Conservation (phyloP, 2,113 vertebrate species). For the Nestor notabilis region DNA sequence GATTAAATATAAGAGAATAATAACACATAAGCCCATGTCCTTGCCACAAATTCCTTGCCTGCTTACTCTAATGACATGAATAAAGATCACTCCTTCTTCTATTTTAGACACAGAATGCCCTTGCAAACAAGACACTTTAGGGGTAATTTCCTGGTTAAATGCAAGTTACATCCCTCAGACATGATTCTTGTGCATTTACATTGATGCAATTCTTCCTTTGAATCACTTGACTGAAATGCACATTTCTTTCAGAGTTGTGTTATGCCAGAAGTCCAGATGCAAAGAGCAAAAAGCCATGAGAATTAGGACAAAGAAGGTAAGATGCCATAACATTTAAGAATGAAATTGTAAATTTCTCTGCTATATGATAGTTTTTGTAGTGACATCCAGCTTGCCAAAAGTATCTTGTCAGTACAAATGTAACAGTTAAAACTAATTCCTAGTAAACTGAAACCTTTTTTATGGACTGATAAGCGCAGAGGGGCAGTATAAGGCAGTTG, state of each 20-base stretch:
- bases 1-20: constrained; percentile 5
- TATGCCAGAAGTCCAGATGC: constrained; percentile 2
- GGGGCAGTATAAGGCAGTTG: background rate
- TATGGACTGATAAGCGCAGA: background rate
- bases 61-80: background rate
- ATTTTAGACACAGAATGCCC: background rate
- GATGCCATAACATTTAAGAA: background rate
- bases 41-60: background rate
- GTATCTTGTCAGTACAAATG: background rate
- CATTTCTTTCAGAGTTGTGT: constrained; percentile 23
- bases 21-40: constrained; percentile 19
- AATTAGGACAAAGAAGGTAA: constrained; percentile 39
- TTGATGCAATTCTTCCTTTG: background rate
- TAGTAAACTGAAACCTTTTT: background rate
- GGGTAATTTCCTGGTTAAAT: constrained; percentile 41
- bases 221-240: background rate
- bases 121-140: constrained; percentile 1
- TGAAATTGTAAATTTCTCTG: background rate
- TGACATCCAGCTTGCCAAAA: background rate
- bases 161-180: background rate
- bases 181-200: background rate
- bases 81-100: background rate
- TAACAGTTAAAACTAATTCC: background rate
- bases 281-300: constrained; percentile 8
- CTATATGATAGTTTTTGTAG: background rate